phyloP scores from a whole-genome alignment of 1,140 invertebrate species.

The Contarinia nasturtii region DNA sequence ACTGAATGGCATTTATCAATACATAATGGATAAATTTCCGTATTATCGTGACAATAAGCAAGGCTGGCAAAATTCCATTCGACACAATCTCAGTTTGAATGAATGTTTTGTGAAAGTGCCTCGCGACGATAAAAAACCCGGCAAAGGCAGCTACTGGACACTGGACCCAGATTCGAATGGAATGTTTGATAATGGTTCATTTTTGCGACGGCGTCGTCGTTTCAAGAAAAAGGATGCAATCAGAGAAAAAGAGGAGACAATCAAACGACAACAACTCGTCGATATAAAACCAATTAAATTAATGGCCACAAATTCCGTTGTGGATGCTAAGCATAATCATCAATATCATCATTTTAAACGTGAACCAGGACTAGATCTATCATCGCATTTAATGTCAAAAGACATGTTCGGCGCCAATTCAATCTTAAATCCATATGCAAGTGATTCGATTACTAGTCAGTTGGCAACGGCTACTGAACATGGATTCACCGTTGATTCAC shows the following conservation, averaged over 20 bases:
- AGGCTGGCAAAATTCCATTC: conserved; percentile 86
- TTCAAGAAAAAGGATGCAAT: conserved; percentile 94
- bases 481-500: conserved; percentile 22
- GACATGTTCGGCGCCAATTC: conserved; percentile 3
- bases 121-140: conserved; percentile 79
- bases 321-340: conserved; percentile 9
- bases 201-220: conserved; percentile 68
- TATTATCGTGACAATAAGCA: conserved; percentile 97
- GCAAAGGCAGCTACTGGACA: conserved; percentile 96
- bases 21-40: conserved; percentile 95
- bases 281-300: conserved; percentile 23
- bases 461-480: conserved; percentile 15
- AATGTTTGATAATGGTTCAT: conserved; percentile 98
- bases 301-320: conserved; percentile 18
- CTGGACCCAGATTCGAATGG: conserved; percentile 90
- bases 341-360: conserved; percentile 3
- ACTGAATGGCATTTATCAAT: conserved; percentile 94
- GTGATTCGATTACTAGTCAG: conserved; percentile 19
- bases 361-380: conserved; percentile 14
- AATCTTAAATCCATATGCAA: conserved; percentile 19
- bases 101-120: conserved; percentile 97
- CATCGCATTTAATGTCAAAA: conserved; percentile 9
- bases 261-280: conserved; percentile 43
- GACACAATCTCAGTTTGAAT: conserved; percentile 93
- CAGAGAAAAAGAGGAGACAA: conserved; percentile 69